A percentile compares a stretch with the other conserved stretches of the same genome.
These are phyloP conservation scores for Sinosuthora webbiana DNA, from an alignment of 2,113 vertebrate genomes.

Conservation along the genomic window DNA sequence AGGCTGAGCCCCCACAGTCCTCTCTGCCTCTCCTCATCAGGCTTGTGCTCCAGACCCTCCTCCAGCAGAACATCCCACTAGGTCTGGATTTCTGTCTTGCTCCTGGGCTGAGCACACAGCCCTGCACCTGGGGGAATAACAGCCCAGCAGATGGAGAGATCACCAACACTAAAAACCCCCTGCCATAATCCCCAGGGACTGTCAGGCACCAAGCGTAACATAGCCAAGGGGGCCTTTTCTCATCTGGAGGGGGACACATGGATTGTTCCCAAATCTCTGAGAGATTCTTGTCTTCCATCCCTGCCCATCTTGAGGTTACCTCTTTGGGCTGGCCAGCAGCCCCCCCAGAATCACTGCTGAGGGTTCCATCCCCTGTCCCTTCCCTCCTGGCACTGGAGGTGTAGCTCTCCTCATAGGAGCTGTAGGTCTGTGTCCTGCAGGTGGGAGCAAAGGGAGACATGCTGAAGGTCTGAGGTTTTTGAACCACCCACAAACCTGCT, in stretches of 20 bases:
- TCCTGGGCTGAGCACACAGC: neutral
- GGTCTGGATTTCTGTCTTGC: neutral
- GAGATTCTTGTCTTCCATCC: neutral
- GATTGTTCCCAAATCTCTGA: neutral
- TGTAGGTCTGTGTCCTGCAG: slow-evolving; percentile 22
- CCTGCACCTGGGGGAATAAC: neutral
- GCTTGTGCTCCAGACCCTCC: neutral
- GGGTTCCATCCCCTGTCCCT: neutral
- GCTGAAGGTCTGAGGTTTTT: neutral
- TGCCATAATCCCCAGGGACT: neutral
- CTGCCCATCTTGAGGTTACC: slow-evolving; percentile 41
- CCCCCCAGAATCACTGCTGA: accelerated
- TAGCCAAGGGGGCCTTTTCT: neutral
- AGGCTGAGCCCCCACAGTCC: neutral
- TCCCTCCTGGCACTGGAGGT: neutral
- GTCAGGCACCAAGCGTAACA: accelerated
- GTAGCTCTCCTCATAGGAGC: neutral
- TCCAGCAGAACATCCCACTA: neutral
- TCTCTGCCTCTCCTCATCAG: neutral
- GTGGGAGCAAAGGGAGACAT: neutral
- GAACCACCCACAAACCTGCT: neutral
- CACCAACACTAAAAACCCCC: neutral
- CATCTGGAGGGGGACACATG: neutral
- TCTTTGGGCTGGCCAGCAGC: neutral
- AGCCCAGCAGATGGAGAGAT: neutral